phyloP scores from a whole-genome alignment of 2,888 invertebrate species.

The Lingula anatina region DNA sequence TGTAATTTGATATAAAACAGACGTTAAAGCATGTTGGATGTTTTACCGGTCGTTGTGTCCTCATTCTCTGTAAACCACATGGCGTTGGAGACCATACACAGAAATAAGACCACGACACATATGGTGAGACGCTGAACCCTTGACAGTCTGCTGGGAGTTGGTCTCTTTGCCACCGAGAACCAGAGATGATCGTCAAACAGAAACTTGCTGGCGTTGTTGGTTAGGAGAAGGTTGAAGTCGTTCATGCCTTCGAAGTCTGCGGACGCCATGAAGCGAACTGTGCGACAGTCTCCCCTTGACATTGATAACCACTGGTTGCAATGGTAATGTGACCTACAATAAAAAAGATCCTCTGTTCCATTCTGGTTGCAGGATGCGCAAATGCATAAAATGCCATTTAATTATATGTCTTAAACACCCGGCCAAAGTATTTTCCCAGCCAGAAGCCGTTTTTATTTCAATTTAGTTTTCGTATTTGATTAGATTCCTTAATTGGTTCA shows the following conservation, averaged over 20 bases:
- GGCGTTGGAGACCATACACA: constrained; percentile 23
- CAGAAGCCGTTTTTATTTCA: too few relatives aligned
- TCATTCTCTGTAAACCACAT: constrained; percentile 19
- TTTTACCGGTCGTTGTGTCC: background rate
- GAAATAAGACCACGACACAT: constrained; percentile 17
- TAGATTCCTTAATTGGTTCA: too few relatives aligned
- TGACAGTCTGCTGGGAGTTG: constrained; percentile 18
- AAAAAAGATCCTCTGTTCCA: too few relatives aligned
- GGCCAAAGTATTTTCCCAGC: too few relatives aligned
- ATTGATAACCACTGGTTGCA: constrained; percentile 20
- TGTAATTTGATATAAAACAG: too few relatives aligned
- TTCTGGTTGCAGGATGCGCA: too few relatives aligned
- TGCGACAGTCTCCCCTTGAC: constrained; percentile 14
- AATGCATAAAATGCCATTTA: too few relatives aligned
- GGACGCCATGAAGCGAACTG: constrained; percentile 13
- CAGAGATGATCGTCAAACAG: constrained; percentile 23
- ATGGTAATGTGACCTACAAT: constrained; percentile 16
- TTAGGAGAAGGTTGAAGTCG: constrained; percentile 12
- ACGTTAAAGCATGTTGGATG: too few relatives aligned
- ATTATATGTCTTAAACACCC: too few relatives aligned
- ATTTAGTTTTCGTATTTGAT: too few relatives aligned
- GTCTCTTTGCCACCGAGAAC: constrained; percentile 20
- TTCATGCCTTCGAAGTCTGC: constrained; percentile 7
- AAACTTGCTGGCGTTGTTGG: constrained; percentile 12
- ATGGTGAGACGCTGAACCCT: constrained; percentile 21